Evolutionary conservation across 2,113 vertebrate genomes (phyloP).

Genomic region (Hucho hucho): DNA sequence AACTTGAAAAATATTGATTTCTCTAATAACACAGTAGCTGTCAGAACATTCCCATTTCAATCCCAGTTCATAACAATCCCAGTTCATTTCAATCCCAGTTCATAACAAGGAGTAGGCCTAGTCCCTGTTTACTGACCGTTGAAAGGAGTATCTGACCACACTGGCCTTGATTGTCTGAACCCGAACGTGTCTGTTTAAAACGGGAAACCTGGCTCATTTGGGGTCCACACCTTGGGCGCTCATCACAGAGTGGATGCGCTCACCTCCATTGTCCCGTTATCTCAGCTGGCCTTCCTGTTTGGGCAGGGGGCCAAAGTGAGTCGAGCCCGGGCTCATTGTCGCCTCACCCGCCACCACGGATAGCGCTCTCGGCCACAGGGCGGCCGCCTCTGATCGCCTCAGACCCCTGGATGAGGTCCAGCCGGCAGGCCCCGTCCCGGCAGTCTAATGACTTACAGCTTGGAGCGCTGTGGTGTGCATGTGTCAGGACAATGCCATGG

Average conservation of each 20-base stretch:
- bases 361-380: conserved; percentile 35
- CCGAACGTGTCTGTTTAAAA: no score
- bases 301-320: conserved; percentile 58
- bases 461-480: conserved; percentile 75
- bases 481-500: conserved; percentile 76
- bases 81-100: no score
- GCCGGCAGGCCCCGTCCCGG: conserved; percentile 25
- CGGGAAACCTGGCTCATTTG: no score
- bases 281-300: conserved; percentile 72
- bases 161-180: no score
- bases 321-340: conserved; percentile 68
- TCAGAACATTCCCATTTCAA: background rate
- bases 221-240: background rate
- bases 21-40: background rate
- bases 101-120: no score
- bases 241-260: conserved; percentile 25
- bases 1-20: conserved; percentile 26
- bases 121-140: no score
- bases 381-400: conserved; percentile 73
- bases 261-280: conserved; percentile 52
- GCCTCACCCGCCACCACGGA: conserved; percentile 59
- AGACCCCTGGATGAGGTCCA: conserved; percentile 86
- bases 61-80: no score
- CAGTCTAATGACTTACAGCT: conserved; percentile 90
- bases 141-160: no score